These are phyloP conservation scores for Lordiphosa stackelbergi DNA, from an alignment of 1,140 invertebrate genomes.

Conservation along the genomic window DNA sequence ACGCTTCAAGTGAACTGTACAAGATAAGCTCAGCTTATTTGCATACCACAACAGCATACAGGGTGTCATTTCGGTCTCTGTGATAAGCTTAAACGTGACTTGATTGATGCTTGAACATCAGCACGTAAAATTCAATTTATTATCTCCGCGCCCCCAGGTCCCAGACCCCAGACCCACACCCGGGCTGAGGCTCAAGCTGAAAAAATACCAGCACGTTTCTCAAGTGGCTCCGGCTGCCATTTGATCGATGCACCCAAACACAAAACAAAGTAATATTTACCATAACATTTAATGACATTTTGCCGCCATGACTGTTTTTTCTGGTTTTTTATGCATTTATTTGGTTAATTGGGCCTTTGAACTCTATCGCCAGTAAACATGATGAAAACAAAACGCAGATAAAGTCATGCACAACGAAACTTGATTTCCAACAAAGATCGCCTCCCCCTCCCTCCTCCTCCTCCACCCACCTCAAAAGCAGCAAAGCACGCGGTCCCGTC, in stretches of 20 bases:
- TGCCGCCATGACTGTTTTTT: slow-evolving; percentile 25
- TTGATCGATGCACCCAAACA: slow-evolving; percentile 55
- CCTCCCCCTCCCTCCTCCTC: not conserved
- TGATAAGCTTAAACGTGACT: slow-evolving; percentile 64
- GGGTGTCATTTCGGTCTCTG: slow-evolving; percentile 9
- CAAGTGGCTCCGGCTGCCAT: slow-evolving; percentile 54
- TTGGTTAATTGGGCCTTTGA: slow-evolving; percentile 72
- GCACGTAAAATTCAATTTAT: slow-evolving; percentile 52
- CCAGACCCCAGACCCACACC: no score
- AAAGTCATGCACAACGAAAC: slow-evolving; percentile 56
- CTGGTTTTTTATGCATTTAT: slow-evolving; percentile 53
- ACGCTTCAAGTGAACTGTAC: slow-evolving; percentile 45
- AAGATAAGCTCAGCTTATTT: slow-evolving; percentile 56
- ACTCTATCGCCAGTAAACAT: slow-evolving; percentile 35
- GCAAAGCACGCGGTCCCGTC: slow-evolving; percentile 7
- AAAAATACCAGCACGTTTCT: slow-evolving; percentile 71
- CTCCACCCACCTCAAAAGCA: not conserved
- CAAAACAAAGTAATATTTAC: slow-evolving; percentile 45
- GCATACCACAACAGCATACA: slow-evolving; percentile 26
- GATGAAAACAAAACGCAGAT: slow-evolving; percentile 55
- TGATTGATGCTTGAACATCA: slow-evolving; percentile 53
- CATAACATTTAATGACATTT: slow-evolving; percentile 67
- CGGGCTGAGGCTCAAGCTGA: slow-evolving; percentile 19
- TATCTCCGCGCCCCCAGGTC: not conserved
- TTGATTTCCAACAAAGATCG: slow-evolving; percentile 58